These are phyloP conservation scores for Coregonus suidteri DNA, from an alignment of 2,797 vertebrate species.

Conservation along the genomic window DNA sequence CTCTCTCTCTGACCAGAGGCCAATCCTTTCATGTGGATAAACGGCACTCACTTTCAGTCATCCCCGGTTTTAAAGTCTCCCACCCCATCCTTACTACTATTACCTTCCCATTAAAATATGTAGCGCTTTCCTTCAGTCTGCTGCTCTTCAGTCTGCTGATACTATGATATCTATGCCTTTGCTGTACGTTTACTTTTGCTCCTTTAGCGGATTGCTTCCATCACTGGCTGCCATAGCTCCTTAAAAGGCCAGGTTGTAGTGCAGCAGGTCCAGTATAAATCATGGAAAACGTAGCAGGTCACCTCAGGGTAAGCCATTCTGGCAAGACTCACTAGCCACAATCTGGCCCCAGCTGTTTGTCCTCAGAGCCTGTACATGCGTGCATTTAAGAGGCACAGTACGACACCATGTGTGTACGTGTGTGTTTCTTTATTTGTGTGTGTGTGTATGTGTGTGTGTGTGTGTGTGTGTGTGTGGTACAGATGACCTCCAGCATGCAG, in stretches of 20 bases:
- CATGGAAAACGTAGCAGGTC: no score
- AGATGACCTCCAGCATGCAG: conserved; percentile 44
- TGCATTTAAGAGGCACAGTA: not conserved
- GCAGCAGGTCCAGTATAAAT: conserved; percentile 4
- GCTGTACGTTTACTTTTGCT: not conserved
- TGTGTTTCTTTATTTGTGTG: not conserved
- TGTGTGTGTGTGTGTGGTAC: conserved; percentile 19
- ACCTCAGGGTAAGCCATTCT: no score
- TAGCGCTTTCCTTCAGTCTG: not conserved
- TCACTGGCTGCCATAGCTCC: conserved; percentile 11
- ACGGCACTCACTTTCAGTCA: conserved; percentile 23
- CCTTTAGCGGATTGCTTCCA: not conserved
- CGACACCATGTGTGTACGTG: not conserved
- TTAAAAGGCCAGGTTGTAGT: conserved; percentile 28
- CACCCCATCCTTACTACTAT: not conserved
- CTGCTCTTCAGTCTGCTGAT: not conserved
- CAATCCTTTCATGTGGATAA: conserved; percentile 30
- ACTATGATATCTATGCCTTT: not conserved
- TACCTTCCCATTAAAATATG: conserved; percentile 13
- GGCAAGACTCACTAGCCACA: no score
- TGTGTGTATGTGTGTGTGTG: not conserved
- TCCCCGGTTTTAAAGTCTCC: not conserved
- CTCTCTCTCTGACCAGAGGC: not conserved
- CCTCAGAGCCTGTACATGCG: conserved; percentile 3
- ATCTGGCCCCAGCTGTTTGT: no score